phyloP scores from a whole-genome alignment of 1,140 invertebrate species.

The Laupala kohalensis region DNA sequence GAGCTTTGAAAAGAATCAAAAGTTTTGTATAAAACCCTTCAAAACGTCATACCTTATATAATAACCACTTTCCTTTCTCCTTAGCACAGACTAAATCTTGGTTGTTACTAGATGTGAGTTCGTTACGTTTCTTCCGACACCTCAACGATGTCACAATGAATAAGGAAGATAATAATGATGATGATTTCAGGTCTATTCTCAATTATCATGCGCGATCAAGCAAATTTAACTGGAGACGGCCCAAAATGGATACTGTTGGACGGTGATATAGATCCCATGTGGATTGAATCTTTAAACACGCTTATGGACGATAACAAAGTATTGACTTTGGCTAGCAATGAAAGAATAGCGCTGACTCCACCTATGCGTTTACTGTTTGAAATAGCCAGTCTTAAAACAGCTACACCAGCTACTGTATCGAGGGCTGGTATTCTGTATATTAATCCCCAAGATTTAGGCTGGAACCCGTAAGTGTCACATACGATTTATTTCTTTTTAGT shows the following conservation, averaged over 20 bases:
- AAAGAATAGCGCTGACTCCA: slow-evolving; percentile 81
- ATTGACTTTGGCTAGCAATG: slow-evolving; percentile 83
- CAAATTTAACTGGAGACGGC: slow-evolving; percentile 68
- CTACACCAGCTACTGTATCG: slow-evolving; percentile 91
- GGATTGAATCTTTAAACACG: slow-evolving; percentile 89
- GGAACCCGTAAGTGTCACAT: slow-evolving; percentile 77
- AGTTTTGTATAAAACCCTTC: no score
- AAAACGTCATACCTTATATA: no score
- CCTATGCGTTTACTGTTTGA: slow-evolving; percentile 88
- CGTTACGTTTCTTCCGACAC: no score
- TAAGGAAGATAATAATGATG: no score
- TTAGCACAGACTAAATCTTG: no score
- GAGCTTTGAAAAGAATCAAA: no score
- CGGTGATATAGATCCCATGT: slow-evolving; percentile 95
- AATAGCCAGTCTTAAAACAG: slow-evolving; percentile 82
- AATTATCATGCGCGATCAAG: slow-evolving; percentile 83
- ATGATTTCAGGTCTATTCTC: slow-evolving; percentile 63
- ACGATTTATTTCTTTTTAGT: no score
- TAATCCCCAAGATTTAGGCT: slow-evolving; percentile 89
- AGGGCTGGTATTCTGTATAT: slow-evolving; percentile 82
- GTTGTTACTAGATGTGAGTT: no score
- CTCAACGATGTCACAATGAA: no score
- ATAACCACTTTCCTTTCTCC: no score
- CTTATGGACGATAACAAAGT: slow-evolving; percentile 81
- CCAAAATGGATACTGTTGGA: slow-evolving; percentile 95